phyloP scores from a whole-genome alignment of 2,888 invertebrate species.

The Andrena minutula region DNA sequence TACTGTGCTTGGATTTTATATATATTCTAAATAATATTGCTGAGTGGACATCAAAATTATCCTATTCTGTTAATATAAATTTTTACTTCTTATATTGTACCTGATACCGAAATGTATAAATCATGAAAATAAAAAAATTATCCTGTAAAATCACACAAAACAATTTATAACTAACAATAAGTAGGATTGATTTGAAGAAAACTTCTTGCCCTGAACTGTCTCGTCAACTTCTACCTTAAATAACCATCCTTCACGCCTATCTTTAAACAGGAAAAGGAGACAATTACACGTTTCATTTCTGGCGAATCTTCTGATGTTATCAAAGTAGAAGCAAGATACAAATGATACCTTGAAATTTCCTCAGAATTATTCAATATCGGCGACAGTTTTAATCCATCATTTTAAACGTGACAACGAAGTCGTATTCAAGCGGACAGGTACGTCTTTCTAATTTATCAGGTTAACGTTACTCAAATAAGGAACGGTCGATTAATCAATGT shows the following conservation, averaged over 20 bases:
- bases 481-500: constrained; percentile 13
- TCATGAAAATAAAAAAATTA: not conserved
- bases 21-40: too few relatives aligned
- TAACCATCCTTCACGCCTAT: too few relatives aligned
- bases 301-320: not conserved
- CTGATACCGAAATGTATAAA: not conserved
- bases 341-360: not conserved
- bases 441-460: not conserved
- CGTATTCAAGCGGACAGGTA: not conserved
- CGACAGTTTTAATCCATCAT: constrained; percentile 2
- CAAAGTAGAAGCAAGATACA: not conserved
- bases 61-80: too few relatives aligned
- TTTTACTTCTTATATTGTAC: too few relatives aligned
- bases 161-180: too few relatives aligned
- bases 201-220: too few relatives aligned
- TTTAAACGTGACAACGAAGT: not conserved
- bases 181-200: too few relatives aligned
- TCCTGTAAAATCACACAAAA: too few relatives aligned
- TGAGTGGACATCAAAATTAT: too few relatives aligned
- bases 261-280: not conserved
- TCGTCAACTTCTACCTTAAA: too few relatives aligned
- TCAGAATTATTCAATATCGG: not conserved
- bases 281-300: not conserved
- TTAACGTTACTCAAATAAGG: not conserved
- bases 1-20: too few relatives aligned